Evolutionary conservation across 2,888 invertebrate genomes (phyloP).

Genomic region (Atrina japonica): DNA sequence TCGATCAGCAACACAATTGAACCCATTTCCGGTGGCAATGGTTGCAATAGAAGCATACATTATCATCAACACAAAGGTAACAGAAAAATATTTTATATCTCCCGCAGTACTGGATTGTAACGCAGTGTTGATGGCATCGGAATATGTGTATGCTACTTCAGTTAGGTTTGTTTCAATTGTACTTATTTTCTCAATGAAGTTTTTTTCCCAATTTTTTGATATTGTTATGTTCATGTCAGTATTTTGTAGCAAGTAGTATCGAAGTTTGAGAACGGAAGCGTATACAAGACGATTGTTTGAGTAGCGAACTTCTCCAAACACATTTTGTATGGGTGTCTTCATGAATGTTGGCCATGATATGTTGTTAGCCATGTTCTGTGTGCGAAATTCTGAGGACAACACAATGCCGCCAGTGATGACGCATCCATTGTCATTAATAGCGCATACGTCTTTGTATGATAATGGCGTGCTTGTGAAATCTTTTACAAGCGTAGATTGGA

Average conservation of each 20-base stretch:
- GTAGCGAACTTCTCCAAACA: neutral
- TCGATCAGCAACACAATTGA: conserved; percentile 26
- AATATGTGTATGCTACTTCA: conserved; percentile 37
- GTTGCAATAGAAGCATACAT: conserved; percentile 27
- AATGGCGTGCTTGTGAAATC: neutral
- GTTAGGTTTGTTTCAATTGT: conserved; percentile 15
- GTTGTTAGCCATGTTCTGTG: neutral
- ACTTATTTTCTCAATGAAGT: conserved; percentile 27
- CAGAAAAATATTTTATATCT: conserved; percentile 42
- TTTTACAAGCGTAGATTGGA: neutral
- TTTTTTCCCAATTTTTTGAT: conserved; percentile 29
- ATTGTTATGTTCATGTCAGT: conserved; percentile 35
- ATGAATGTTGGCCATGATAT: neutral
- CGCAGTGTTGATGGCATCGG: conserved; percentile 44
- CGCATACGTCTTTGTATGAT: conserved; percentile 27
- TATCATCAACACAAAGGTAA: conserved; percentile 41
- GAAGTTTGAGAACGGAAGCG: conserved; percentile 11
- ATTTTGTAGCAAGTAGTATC: conserved; percentile 7
- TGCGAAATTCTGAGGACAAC: neutral
- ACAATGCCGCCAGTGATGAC: neutral
- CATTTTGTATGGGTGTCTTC: neutral
- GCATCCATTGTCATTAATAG: neutral
- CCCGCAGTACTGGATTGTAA: conserved; percentile 41
- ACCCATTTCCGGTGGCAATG: neutral
- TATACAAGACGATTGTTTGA: neutral